Conservation (phyloP, 2,888 invertebrate species). For the Zelleria hepariella region DNA sequence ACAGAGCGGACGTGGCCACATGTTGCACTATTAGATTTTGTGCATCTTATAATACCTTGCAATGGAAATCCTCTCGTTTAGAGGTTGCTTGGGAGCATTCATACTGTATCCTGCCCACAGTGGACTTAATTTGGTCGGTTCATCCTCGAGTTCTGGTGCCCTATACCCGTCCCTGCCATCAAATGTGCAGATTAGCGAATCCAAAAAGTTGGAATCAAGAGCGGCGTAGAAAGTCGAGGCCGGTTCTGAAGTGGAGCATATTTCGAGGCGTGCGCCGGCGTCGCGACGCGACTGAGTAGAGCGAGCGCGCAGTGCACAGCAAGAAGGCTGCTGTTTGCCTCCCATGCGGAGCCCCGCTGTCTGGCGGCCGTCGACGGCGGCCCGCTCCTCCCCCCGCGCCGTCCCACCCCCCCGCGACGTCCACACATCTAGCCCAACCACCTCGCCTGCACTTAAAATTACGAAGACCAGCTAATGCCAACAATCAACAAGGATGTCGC, state of each 20-base stretch:
- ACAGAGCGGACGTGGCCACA: too few relatives aligned
- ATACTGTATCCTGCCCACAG: too few relatives aligned
- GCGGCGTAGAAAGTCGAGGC: too few relatives aligned
- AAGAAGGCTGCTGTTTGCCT: slow-evolving; percentile 66
- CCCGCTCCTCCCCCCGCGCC: slow-evolving; percentile 20
- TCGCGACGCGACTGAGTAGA: slow-evolving; percentile 19
- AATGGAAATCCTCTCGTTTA: too few relatives aligned
- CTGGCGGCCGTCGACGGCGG: slow-evolving; percentile 52
- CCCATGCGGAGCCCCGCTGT: slow-evolving; percentile 73
- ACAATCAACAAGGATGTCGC: neutral
- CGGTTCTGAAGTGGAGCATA: slow-evolving; percentile 46
- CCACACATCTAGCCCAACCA: slow-evolving; percentile 34
- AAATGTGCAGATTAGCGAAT: too few relatives aligned
- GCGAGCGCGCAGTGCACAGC: slow-evolving; percentile 40
- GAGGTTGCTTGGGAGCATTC: too few relatives aligned
- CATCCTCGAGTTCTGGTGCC: too few relatives aligned
- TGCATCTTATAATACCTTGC: too few relatives aligned
- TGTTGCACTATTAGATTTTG: too few relatives aligned
- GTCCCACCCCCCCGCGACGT: slow-evolving; percentile 13
- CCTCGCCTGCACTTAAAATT: slow-evolving; percentile 15
- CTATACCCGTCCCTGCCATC: too few relatives aligned
- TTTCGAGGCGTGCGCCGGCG: slow-evolving; percentile 58
- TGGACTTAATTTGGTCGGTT: too few relatives aligned
- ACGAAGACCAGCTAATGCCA: neutral
- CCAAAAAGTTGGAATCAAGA: too few relatives aligned